phyloP scores from a whole-genome alignment of 2,888 invertebrate genomes.

The Temnothorax rugatulus region DNA sequence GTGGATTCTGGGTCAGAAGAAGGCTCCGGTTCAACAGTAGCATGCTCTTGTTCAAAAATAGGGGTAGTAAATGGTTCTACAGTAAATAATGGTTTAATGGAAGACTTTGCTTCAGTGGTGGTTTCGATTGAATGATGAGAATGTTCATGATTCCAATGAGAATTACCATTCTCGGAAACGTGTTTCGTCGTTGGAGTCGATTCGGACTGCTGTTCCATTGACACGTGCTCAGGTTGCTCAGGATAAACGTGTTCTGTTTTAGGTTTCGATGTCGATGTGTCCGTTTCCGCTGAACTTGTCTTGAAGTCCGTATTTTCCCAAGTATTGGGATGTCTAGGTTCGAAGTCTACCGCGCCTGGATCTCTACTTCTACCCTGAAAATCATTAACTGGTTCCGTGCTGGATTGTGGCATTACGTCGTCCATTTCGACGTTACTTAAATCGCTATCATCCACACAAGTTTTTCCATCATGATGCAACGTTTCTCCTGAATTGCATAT shows the following conservation, averaged over 20 bases:
- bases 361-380: conserved; percentile 81
- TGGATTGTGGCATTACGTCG: conserved; percentile 67
- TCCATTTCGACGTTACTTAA: conserved; percentile 79
- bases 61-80: neutral
- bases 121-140: conserved; percentile 13
- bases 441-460: conserved; percentile 84
- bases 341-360: conserved; percentile 71
- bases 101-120: neutral
- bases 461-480: conserved; percentile 86
- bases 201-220: neutral
- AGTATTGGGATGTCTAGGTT: conserved; percentile 62
- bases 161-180: conserved; percentile 18
- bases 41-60: neutral
- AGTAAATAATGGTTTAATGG: neutral
- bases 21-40: neutral
- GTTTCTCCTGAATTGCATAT: conserved; percentile 88
- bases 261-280: neutral
- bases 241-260: conserved; percentile 3
- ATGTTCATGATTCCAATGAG: conserved; percentile 59
- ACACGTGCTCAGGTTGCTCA: conserved; percentile 49
- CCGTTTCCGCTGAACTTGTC: conserved; percentile 29
- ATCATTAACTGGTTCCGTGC: conserved; percentile 73
- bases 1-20: conserved; percentile 78
- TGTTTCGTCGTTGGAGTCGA: conserved; percentile 28
- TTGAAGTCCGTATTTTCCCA: conserved; percentile 71